phyloP scores from a whole-genome alignment of 1,140 invertebrate species.

The Diabrotica virgifera region DNA sequence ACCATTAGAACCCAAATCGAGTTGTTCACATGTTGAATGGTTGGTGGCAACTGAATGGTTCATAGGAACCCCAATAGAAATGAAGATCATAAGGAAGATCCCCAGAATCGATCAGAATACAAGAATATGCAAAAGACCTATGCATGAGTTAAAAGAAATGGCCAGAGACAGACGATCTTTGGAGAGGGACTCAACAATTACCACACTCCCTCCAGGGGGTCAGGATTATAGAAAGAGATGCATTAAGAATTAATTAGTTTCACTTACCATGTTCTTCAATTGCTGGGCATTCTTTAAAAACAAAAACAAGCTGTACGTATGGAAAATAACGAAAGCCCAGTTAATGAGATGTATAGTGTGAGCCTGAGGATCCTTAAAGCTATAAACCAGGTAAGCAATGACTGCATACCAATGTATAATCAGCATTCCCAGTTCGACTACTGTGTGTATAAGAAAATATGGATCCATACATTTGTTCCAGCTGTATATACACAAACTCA shows the following conservation, averaged over 20 bases:
- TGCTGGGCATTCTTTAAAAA: conserved; percentile 39
- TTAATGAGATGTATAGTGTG: conserved; percentile 39
- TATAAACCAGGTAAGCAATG: conserved; percentile 38
- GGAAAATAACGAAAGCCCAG: conserved; percentile 34
- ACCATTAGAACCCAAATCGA: no score
- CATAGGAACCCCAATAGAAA: no score
- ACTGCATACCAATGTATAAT: conserved; percentile 44
- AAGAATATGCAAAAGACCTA: no score
- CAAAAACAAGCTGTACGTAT: conserved; percentile 36
- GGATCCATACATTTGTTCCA: conserved; percentile 41
- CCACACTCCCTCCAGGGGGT: no score
- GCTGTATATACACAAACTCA: conserved; percentile 37
- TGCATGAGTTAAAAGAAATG: no score
- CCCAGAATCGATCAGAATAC: no score
- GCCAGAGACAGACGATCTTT: no score
- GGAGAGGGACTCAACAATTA: no score
- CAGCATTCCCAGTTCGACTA: conserved; percentile 37
- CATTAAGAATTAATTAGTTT: background rate
- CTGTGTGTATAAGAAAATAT: conserved; percentile 36
- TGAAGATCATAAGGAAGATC: no score
- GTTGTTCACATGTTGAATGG: no score
- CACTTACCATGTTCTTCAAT: conserved; percentile 38
- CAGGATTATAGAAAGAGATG: no score
- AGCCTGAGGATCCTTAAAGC: conserved; percentile 27
- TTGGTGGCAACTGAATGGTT: no score